phyloP scores from a whole-genome alignment of 2,888 invertebrate species.

The Erebia epiphron region DNA sequence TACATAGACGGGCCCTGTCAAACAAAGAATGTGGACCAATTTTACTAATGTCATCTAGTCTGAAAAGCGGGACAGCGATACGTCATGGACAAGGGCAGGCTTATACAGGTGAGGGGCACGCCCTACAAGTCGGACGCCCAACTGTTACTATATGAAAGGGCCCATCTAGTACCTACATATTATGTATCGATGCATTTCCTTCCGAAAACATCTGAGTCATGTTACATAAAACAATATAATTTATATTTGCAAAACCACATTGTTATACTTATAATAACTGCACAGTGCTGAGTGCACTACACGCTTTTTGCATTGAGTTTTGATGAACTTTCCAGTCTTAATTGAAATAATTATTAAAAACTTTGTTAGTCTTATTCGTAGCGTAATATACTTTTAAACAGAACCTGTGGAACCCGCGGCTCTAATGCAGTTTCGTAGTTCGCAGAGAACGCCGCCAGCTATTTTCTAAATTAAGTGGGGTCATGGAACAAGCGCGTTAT shows the following conservation, averaged over 20 bases:
- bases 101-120: no score
- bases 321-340: not conserved
- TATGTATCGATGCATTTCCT: no score
- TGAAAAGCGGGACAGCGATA: no score
- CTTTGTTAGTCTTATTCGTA: conserved; percentile 10
- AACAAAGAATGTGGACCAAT: no score
- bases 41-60: no score
- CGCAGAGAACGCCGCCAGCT: conserved; percentile 46
- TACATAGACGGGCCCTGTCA: no score
- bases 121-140: no score
- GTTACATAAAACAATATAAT: not conserved
- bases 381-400: conserved; percentile 23
- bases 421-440: conserved; percentile 67
- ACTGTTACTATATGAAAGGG: no score
- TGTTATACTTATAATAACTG: not conserved
- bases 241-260: not conserved
- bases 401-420: conserved; percentile 22
- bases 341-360: conserved; percentile 14
- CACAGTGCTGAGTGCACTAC: not conserved
- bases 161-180: no score
- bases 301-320: not conserved
- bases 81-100: no score
- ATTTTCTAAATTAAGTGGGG: conserved; percentile 45
- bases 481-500: conserved; percentile 42
- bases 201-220: not conserved